phyloP scores from a whole-genome alignment of 2,113 vertebrate genomes.

The Turdus rufiventris region DNA sequence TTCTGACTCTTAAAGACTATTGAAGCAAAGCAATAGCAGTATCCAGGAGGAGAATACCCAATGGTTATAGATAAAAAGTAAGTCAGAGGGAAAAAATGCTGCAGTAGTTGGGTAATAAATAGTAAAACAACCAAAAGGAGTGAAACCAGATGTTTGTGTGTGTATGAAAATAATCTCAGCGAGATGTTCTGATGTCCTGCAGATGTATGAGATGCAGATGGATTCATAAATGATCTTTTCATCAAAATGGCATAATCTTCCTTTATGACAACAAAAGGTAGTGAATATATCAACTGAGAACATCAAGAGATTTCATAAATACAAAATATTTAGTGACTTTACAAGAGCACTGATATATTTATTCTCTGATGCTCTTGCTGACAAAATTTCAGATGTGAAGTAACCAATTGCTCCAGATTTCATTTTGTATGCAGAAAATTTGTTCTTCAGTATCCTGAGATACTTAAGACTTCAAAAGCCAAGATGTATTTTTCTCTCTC shows the following conservation, averaged over 20 bases:
- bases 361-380: background rate
- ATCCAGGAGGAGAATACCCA: background rate
- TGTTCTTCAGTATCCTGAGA: background rate
- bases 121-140: no score
- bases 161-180: no score
- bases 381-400: background rate
- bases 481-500: background rate
- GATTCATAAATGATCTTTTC: conserved; percentile 51
- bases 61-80: background rate
- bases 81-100: background rate
- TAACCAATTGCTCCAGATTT: background rate
- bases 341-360: background rate
- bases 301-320: background rate
- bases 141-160: no score
- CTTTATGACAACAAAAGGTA: conserved; percentile 4
- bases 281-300: background rate
- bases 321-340: background rate
- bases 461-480: background rate
- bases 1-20: background rate
- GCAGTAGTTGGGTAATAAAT: no score
- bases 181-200: no score
- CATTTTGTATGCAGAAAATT: background rate
- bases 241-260: conserved; percentile 14
- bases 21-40: background rate
- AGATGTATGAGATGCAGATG: background rate